Evolutionary conservation across 2,797 vertebrate genomes (phyloP).

Genomic region (Odontamblyopus rebecca): DNA sequence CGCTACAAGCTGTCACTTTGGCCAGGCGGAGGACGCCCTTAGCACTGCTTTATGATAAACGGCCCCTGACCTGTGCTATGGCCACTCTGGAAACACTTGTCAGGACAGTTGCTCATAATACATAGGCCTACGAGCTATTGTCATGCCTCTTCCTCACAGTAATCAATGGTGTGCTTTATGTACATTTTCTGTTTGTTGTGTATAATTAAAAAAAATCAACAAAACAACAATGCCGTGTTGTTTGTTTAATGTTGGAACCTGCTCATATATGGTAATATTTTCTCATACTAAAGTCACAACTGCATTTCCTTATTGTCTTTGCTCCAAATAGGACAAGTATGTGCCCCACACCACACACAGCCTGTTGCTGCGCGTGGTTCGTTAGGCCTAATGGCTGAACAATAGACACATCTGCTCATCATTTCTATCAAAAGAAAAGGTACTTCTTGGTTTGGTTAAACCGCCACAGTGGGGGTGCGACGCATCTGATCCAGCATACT

Average conservation of each 20-base stretch:
- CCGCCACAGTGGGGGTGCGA: slow-evolving; percentile 53
- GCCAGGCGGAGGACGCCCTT: slow-evolving; percentile 71
- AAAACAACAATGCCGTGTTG: neutral
- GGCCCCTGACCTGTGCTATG: slow-evolving; percentile 49
- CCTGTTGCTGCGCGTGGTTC: slow-evolving; percentile 77
- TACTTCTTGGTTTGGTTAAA: slow-evolving; percentile 71
- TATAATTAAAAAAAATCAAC: slow-evolving; percentile 1
- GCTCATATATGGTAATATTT: neutral
- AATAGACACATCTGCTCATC: slow-evolving; percentile 93
- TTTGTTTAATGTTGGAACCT: neutral
- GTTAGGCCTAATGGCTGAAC: slow-evolving; percentile 88
- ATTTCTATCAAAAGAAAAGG: slow-evolving; percentile 73
- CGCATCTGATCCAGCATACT: slow-evolving; percentile 29
- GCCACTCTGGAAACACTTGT: slow-evolving; percentile 12
- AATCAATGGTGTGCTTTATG: neutral
- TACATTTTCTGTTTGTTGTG: neutral
- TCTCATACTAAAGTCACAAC: neutral
- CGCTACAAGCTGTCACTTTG: slow-evolving; percentile 86
- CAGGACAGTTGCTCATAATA: slow-evolving; percentile 1
- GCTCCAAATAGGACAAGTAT: slow-evolving; percentile 42
- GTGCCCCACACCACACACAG: slow-evolving; percentile 29
- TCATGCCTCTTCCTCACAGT: slow-evolving; percentile 24
- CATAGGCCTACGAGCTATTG: neutral
- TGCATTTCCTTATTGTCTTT: slow-evolving; percentile 21
- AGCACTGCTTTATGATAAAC: slow-evolving; percentile 64